Percentiles rank a stretch among this genome's conserved stretches.
Evolutionary conservation across 2,888 invertebrate genomes (phyloP).

Genomic region (Drosophila tanythrix): DNA sequence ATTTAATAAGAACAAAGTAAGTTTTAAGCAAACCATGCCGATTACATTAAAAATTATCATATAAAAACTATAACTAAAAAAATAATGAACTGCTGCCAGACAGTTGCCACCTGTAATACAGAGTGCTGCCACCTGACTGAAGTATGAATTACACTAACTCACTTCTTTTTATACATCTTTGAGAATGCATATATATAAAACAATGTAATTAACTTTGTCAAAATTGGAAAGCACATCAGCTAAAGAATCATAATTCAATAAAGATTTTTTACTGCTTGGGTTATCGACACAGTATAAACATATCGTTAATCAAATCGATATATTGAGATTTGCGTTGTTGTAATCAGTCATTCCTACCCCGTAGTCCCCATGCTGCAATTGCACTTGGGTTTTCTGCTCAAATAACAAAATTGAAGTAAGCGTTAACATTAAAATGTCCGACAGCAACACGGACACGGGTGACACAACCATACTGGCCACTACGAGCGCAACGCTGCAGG

Average conservation of each 20-base stretch:
- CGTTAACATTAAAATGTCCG: constrained; percentile 83
- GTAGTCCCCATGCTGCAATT: constrained; percentile 35
- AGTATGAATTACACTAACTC: background rate
- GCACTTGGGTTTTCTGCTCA: constrained; percentile 32
- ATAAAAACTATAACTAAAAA: constrained; percentile 24
- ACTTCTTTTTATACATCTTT: background rate
- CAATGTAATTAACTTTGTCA: background rate
- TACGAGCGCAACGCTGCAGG: constrained; percentile 56
- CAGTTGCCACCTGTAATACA: constrained; percentile 42
- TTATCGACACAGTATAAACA: no score
- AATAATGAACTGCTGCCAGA: constrained; percentile 10
- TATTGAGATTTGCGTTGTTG: constrained; percentile 8
- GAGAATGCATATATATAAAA: no score
- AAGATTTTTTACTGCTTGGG: background rate
- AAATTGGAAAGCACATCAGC: background rate
- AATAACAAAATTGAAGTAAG: constrained; percentile 82
- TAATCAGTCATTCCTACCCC: constrained; percentile 17
- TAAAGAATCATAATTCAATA: background rate
- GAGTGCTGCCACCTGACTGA: constrained; percentile 26
- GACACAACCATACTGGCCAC: constrained; percentile 75
- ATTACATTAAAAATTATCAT: constrained; percentile 13
- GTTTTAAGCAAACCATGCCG: background rate
- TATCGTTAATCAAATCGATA: constrained; percentile 16
- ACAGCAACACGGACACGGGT: constrained; percentile 83
- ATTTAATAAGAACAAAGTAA: background rate